phyloP scores from a whole-genome alignment of 2,797 vertebrate species.

The Scolopax bukidnonensis region DNA sequence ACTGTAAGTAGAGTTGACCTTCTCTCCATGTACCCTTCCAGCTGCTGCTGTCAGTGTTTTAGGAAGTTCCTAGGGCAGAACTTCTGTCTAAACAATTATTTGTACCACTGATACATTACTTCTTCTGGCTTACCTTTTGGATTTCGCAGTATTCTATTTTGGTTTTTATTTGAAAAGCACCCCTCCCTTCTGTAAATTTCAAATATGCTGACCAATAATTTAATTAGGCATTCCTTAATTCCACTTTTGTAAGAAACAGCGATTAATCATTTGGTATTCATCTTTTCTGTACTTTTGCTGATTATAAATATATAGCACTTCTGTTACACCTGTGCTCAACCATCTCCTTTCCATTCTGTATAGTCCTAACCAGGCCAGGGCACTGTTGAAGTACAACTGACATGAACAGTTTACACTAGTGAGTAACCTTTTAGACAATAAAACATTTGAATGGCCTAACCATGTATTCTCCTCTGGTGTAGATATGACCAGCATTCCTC shows the following conservation, averaged over 20 bases:
- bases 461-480: background rate
- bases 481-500: conserved; percentile 59
- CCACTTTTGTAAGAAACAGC: background rate
- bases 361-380: background rate
- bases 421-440: background rate
- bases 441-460: background rate
- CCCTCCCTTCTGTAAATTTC: background rate
- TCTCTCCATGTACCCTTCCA: background rate
- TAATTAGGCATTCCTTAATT: background rate
- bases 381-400: background rate
- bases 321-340: background rate
- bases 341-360: background rate
- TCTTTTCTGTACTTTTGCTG: background rate
- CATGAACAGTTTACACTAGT: background rate
- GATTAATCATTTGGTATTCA: background rate
- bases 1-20: background rate
- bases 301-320: background rate
- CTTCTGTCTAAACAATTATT: background rate
- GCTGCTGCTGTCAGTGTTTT: background rate
- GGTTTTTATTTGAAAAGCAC: background rate
- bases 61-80: background rate
- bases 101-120: background rate
- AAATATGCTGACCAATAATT: background rate
- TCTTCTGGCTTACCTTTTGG: background rate
- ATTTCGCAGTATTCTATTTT: background rate